These are phyloP conservation scores for Notarius quadriscutis DNA, from an alignment of 2,113 vertebrate species.

Conservation along the genomic window DNA sequence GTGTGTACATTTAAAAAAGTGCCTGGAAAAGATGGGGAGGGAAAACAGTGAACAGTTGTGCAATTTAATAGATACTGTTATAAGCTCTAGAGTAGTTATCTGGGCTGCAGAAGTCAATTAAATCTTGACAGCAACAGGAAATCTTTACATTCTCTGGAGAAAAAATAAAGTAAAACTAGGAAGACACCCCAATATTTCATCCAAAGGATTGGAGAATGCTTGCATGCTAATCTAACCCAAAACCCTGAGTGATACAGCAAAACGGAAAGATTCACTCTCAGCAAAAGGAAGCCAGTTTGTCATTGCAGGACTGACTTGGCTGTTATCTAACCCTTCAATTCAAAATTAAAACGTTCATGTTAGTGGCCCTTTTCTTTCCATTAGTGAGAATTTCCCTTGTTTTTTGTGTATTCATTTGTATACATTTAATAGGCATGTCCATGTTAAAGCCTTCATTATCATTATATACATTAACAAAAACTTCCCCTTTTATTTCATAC, in stretches of 20 bases:
- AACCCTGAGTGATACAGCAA: slow-evolving; percentile 32
- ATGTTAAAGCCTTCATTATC: not conserved
- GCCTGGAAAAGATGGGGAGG: not conserved
- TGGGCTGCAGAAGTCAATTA: not conserved
- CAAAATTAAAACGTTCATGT: not conserved
- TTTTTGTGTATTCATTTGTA: not conserved
- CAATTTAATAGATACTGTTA: not conserved
- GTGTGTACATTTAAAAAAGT: not conserved
- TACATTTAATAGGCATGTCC: not conserved
- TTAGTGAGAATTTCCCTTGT: not conserved
- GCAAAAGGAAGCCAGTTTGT: slow-evolving; percentile 53
- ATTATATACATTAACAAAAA: not conserved
- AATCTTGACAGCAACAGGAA: not conserved
- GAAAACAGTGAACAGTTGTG: not conserved
- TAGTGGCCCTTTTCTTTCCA: not conserved
- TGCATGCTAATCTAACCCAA: slow-evolving; percentile 25
- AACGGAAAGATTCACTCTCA: slow-evolving; percentile 40
- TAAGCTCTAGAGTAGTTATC: not conserved
- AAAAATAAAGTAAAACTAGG: not conserved
- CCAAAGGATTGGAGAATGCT: slow-evolving; percentile 12
- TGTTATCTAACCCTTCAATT: not conserved
- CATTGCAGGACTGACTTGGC: slow-evolving; percentile 41
- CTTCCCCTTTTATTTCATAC: not conserved
- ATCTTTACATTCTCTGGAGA: not conserved
- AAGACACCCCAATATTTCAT: not conserved